A percentile compares a stretch with the other conserved stretches of the same genome.
phyloP scores from a whole-genome alignment of 2,888 invertebrate genomes.

The Limnephilus rhombicus region DNA sequence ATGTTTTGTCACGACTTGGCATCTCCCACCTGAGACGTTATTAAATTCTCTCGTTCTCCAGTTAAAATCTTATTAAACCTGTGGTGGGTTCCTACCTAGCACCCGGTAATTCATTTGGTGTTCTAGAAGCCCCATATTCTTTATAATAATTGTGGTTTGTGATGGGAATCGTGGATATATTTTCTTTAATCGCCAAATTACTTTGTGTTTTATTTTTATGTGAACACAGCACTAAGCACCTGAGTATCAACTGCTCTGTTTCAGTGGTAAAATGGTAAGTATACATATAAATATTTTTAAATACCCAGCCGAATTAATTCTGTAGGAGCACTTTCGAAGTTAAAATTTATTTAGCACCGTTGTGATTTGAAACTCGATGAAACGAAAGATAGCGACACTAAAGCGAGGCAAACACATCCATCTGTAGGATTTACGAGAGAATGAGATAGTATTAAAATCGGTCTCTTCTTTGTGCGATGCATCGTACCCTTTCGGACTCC shows the following conservation, averaged over 20 bases:
- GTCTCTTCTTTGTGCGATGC: too few species aligned
- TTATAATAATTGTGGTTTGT: not conserved
- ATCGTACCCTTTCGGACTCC: too few species aligned
- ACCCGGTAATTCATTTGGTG: not conserved
- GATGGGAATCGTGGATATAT: not conserved
- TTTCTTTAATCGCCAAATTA: not conserved
- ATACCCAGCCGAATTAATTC: too few species aligned
- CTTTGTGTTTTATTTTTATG: not conserved
- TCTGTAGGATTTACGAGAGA: too few species aligned
- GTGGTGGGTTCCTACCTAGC: not conserved
- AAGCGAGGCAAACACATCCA: too few species aligned
- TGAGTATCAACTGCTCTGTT: not conserved
- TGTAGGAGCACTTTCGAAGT: too few species aligned
- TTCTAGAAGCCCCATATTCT: not conserved
- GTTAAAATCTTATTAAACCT: not conserved
- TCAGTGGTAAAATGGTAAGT: not conserved
- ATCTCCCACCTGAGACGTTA: not conserved
- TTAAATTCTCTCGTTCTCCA: not conserved
- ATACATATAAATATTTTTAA: too few species aligned
- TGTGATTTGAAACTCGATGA: too few species aligned
- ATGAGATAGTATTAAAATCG: too few species aligned
- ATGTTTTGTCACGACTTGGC: not conserved
- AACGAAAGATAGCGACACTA: too few species aligned
- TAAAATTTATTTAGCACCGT: too few species aligned
- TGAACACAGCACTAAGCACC: not conserved